A percentile compares a stretch with the other conserved stretches of the same genome.
These are phyloP conservation scores for Lucilia cuprina DNA, from an alignment of 1,140 invertebrate genomes.

Conservation along the genomic window DNA sequence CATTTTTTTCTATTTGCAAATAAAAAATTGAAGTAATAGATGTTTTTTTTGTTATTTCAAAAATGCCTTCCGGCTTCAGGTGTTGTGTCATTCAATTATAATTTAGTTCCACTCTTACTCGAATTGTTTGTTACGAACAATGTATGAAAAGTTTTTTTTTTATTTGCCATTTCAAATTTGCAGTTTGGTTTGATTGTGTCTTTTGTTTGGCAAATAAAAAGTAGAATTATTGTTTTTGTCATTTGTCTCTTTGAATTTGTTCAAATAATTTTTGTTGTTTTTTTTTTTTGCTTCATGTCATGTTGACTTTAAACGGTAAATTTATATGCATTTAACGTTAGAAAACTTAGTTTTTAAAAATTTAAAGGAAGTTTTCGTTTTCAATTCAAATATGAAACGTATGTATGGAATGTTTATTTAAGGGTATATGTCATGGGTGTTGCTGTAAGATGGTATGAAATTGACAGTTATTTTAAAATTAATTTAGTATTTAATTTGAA, in stretches of 20 bases:
- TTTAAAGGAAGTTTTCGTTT: background rate
- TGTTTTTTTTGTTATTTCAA: background rate
- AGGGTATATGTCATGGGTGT: background rate
- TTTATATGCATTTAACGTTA: background rate
- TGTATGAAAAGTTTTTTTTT: slow-evolving; percentile 53
- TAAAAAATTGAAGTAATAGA: background rate
- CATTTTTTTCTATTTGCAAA: background rate
- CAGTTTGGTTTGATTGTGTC: slow-evolving; percentile 31
- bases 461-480: slow-evolving; percentile 12
- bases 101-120: slow-evolving; percentile 41
- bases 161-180: slow-evolving; percentile 17
- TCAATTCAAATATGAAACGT: background rate
- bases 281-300: background rate
- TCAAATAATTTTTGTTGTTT: background rate
- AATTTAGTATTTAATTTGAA: background rate
- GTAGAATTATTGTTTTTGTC: slow-evolving; percentile 24
- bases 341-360: background rate
- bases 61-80: slow-evolving; percentile 46
- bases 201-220: slow-evolving; percentile 15
- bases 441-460: background rate
- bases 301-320: slow-evolving; percentile 3
- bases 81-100: slow-evolving; percentile 60
- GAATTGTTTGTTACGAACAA: slow-evolving; percentile 41
- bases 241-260: slow-evolving; percentile 20
- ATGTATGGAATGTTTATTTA: background rate